Evolutionary conservation across 2,888 invertebrate genomes (phyloP).

Genomic region (Elmis aenea): DNA sequence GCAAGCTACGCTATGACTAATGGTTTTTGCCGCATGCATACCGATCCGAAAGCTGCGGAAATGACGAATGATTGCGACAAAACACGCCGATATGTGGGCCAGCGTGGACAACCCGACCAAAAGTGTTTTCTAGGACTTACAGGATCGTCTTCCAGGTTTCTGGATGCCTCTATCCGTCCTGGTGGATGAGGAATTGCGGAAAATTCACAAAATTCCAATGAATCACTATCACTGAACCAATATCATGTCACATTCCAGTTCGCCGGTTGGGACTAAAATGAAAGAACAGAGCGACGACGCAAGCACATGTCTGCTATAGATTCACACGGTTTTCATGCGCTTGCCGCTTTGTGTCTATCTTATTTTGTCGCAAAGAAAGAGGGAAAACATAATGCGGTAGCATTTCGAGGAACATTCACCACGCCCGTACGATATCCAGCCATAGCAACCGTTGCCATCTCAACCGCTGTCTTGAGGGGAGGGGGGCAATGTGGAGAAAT

Average conservation of each 20-base stretch:
- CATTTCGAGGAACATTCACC: neutral
- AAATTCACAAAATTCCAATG: neutral
- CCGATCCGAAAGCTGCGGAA: conserved; percentile 7
- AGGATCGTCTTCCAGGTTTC: no score
- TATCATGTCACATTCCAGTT: conserved; percentile 1
- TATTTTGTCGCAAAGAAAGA: neutral
- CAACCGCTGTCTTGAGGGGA: conserved; percentile 24
- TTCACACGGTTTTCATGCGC: conserved; percentile 5
- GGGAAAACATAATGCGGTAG: neutral
- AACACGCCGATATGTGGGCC: conserved; percentile 1
- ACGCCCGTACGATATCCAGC: conserved; percentile 23
- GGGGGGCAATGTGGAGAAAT: neutral
- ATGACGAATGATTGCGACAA: conserved; percentile 5
- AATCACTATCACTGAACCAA: neutral
- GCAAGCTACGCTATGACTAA: conserved; percentile 26
- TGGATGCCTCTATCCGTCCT: no score
- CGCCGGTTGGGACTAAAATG: conserved; percentile 15
- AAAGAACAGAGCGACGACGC: conserved; percentile 11
- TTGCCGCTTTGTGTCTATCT: neutral
- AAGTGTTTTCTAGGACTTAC: no score
- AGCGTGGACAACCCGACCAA: no score
- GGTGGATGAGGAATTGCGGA: neutral
- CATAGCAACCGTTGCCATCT: conserved; percentile 40
- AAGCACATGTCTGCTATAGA: conserved; percentile 26
- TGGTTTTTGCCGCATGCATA: conserved; percentile 24